Evolutionary conservation across 2,113 vertebrate genomes (phyloP), one percentile per base, ranked within the genome.

Genomic region (Quiscalus mexicanus): DNA sequence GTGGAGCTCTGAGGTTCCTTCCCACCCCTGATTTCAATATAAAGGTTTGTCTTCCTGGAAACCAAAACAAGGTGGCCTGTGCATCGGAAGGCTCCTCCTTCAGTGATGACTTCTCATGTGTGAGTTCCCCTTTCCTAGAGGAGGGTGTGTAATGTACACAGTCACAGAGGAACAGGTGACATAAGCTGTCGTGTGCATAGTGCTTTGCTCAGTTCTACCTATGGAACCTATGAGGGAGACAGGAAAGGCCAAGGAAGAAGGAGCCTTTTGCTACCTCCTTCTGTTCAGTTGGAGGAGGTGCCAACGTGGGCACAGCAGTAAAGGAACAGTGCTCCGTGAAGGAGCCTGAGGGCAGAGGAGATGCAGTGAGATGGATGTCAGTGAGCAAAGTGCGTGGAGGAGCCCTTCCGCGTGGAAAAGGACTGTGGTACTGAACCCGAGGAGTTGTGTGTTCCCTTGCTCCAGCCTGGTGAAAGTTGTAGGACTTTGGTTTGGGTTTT

Each of bases 321-420:
- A 44, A 60, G 64, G 33, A 21, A 3, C 63, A 10, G 39, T 65
- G 59, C 45, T 76, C 37, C 13, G 1, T 0, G 0, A 11, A 12
- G 56, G 53, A 75, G 35, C 1, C 1, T 65, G 39, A 55, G 27
- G 24, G 67, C 1, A 6, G 45, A 67, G 69, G 24, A 62, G 67
- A 11, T 1, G 52, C 24, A 7, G 21, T 2, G 9, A 18, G n/a
- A 67, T 3, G 0, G 0, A 4, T 21, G 22, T 24, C 2, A 0
- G 15, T 5, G 55, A 62, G 19, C 9, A 6, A 4, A n/a, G 4
- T 22, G 25, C 7, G 9, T 76, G 27, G 0, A 25, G 44, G 50
- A 71, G 39, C 12, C 37, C 17, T 55, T 69, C 19, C 1, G 0
- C 18, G 22, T 8, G 35, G 35, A 25, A 70, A 30, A 2, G 1